A percentile compares a stretch with the other conserved stretches of the same genome.
These are phyloP conservation scores for Dendrocopos noguchii DNA, from an alignment of 2,113 vertebrate genomes.

Conservation along the genomic window DNA sequence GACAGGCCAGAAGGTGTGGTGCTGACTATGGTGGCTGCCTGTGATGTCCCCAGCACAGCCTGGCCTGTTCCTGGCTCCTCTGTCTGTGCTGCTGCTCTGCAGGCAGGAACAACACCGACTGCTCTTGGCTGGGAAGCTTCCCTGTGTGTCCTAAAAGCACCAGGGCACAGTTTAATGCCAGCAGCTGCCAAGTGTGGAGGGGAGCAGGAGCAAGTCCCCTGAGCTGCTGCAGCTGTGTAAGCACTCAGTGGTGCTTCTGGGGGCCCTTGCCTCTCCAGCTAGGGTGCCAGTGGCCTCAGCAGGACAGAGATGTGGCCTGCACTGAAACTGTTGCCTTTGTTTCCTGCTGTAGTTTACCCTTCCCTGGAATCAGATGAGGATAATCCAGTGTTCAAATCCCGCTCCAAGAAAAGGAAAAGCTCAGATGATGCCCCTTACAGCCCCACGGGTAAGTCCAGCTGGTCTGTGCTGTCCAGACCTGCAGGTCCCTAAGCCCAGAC, in stretches of 20 bases:
- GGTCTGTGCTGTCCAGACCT: neutral
- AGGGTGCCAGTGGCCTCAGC: neutral
- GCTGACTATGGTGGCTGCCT: neutral
- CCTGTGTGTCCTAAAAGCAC: neutral
- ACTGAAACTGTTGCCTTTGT: conserved; percentile 14
- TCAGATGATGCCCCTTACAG: conserved; percentile 97
- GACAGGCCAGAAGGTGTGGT: neutral
- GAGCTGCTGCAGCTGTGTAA: neutral
- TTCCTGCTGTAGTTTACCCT: conserved; percentile 87
- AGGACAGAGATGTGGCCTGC: neutral
- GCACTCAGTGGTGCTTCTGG: neutral
- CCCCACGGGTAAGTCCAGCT: conserved; percentile 85
- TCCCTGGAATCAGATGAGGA: conserved; percentile 98
- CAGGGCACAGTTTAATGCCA: neutral
- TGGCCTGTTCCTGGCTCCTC: neutral
- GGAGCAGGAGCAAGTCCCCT: neutral
- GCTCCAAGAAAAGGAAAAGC: conserved; percentile 98
- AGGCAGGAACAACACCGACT: neutral
- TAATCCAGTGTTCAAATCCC: conserved; percentile 97
- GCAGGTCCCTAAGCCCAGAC: neutral
- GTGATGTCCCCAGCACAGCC: neutral
- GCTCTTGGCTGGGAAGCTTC: neutral
- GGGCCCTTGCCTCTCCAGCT: neutral
- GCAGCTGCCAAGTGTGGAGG: neutral
- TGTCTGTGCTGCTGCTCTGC: neutral